A percentile compares a stretch with the other conserved stretches of the same genome.
Conservation (phyloP, 2,888 invertebrate genomes). For the Nomada ruficornis region DNA sequence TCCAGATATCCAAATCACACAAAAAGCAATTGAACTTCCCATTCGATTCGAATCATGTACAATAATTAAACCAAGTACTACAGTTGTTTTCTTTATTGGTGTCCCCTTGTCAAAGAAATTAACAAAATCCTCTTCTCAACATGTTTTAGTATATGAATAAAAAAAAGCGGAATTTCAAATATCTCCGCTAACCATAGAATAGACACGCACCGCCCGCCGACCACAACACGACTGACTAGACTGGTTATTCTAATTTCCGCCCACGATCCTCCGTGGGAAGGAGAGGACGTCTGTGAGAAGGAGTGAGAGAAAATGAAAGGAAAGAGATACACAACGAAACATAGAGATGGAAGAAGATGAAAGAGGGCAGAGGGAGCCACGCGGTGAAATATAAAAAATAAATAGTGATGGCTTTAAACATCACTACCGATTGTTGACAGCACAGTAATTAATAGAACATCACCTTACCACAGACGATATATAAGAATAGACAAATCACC, state of each 20-base stretch:
- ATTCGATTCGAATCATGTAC: slow-evolving; percentile 33
- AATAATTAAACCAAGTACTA: neutral
- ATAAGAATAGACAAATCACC: too few species aligned
- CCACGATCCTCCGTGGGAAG: slow-evolving; percentile 73
- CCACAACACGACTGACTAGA: slow-evolving; percentile 77
- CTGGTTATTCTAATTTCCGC: slow-evolving; percentile 81
- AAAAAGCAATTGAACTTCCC: slow-evolving; percentile 23
- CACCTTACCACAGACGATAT: neutral
- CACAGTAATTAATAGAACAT: neutral
- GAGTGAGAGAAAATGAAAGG: slow-evolving; percentile 22
- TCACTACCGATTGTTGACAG: slow-evolving; percentile 14
- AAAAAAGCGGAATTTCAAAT: slow-evolving; percentile 17
- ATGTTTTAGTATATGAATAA: neutral
- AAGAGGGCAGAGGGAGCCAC: slow-evolving; percentile 52
- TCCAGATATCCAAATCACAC: slow-evolving; percentile 16
- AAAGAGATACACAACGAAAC: slow-evolving; percentile 31
- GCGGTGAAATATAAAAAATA: slow-evolving; percentile 36
- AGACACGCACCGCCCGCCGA: slow-evolving; percentile 64
- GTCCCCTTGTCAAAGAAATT: neutral
- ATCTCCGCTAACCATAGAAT: slow-evolving; percentile 1
- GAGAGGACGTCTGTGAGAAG: slow-evolving; percentile 40
- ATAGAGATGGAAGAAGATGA: slow-evolving; percentile 22
- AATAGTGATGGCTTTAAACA: slow-evolving; percentile 35
- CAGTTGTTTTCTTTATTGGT: neutral
- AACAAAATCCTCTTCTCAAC: slow-evolving; percentile 4